These are phyloP conservation scores for Drosophila antonietae DNA, from an alignment of 2,888 invertebrate species.

Conservation along the genomic window DNA sequence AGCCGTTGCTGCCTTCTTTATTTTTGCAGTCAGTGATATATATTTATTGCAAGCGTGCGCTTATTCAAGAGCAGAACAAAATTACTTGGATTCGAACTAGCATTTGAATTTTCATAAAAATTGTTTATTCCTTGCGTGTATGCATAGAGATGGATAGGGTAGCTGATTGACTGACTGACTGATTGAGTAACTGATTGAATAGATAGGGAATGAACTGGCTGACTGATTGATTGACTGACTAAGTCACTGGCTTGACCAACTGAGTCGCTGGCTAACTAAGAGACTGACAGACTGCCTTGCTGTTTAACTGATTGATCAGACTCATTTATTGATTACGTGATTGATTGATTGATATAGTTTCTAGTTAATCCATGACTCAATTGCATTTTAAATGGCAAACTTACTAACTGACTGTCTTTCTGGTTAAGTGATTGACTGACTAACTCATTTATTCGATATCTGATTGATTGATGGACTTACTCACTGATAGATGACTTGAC, in stretches of 20 bases:
- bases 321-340: background rate
- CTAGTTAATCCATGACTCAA: background rate
- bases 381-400: background rate
- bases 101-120: slow-evolving; percentile 17
- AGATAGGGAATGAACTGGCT: background rate
- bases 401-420: background rate
- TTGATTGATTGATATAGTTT: background rate
- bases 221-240: slow-evolving; percentile 3
- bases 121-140: background rate
- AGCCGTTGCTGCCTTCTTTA: slow-evolving; percentile 16
- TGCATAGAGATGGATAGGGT: background rate
- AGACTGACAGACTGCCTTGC: background rate
- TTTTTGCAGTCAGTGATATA: slow-evolving; percentile 11
- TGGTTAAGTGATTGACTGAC: background rate
- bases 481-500: too few relatives aligned
- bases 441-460: too few relatives aligned
- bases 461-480: background rate
- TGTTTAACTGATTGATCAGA: background rate
- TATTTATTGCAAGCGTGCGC: slow-evolving; percentile 38
- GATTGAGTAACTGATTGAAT: background rate
- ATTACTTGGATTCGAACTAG: background rate
- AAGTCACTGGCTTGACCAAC: background rate
- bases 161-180: background rate
- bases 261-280: background rate
- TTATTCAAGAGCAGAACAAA: slow-evolving; percentile 17